These are phyloP conservation scores for Ciconia stormi DNA, from an alignment of 2,113 vertebrate genomes.

Conservation along the genomic window DNA sequence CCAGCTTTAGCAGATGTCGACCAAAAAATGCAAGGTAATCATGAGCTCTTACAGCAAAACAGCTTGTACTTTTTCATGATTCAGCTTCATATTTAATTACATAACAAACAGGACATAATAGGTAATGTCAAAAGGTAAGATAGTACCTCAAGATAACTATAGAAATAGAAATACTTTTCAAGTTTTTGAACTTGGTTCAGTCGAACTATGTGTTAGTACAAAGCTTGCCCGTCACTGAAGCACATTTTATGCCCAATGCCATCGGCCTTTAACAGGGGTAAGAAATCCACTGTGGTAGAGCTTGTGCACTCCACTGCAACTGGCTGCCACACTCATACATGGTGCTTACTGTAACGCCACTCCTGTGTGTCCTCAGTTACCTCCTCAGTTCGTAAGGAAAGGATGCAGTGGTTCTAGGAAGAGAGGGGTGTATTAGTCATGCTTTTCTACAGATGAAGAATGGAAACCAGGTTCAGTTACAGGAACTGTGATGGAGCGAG, in stretches of 20 bases:
- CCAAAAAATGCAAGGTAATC: constrained; percentile 19
- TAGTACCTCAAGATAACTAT: not conserved
- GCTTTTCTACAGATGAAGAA: not conserved
- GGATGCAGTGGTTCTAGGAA: fast-evolving
- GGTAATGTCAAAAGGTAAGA: not conserved
- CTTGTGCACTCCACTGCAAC: fast-evolving
- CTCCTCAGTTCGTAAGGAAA: fast-evolving
- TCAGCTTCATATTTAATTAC: not conserved
- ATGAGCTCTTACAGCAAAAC: not conserved
- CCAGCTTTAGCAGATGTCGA: constrained; percentile 38
- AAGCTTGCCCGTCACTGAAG: fast-evolving
- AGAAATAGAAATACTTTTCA: not conserved
- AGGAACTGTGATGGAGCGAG: not conserved
- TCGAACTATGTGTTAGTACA: not conserved
- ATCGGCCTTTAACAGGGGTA: not conserved
- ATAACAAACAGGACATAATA: not conserved
- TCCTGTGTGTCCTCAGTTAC: fast-evolving
- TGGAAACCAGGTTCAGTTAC: not conserved
- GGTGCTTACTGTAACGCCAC: fast-evolving
- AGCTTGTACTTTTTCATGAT: not conserved
- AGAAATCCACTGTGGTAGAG: not conserved
- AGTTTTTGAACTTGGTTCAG: not conserved
- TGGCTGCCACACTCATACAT: not conserved
- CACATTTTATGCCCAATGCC: not conserved
- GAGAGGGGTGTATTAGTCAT: fast-evolving